Conservation (phyloP, 2,113 vertebrate species). For the Epinephelus fuscoguttatus region DNA sequence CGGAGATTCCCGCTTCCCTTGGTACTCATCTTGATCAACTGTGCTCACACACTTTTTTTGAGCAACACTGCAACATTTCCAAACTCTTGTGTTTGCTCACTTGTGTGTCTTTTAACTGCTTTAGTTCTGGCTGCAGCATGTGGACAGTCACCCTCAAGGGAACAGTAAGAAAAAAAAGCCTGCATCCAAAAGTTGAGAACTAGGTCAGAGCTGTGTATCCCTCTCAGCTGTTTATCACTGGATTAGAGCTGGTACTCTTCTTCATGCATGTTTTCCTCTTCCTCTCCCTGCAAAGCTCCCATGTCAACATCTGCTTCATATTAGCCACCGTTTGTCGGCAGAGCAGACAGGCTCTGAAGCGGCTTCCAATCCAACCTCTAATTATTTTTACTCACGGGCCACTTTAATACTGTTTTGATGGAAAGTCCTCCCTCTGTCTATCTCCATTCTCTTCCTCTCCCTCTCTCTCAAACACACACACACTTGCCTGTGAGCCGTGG, state of each 20-base stretch:
- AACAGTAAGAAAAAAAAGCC: background rate
- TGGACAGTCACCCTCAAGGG: conserved; percentile 16
- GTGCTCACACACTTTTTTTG: background rate
- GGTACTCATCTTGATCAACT: background rate
- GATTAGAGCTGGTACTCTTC: conserved; percentile 27
- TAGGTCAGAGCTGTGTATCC: conserved; percentile 56
- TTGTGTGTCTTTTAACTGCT: background rate
- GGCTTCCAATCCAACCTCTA: conserved; percentile 63
- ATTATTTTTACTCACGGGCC: conserved; percentile 68
- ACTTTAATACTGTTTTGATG: conserved; percentile 56
- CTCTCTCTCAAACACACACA: background rate
- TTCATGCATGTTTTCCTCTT: conserved; percentile 47
- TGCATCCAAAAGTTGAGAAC: conserved; percentile 54
- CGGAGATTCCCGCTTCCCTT: background rate
- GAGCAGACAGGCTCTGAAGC: conserved; percentile 45
- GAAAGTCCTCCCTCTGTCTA: conserved; percentile 31
- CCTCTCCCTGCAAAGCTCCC: conserved; percentile 46
- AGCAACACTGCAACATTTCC: background rate
- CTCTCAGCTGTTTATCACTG: conserved; percentile 60
- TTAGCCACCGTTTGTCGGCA: conserved; percentile 64
- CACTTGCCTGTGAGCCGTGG: background rate
- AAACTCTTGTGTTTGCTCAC: background rate
- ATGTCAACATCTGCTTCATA: conserved; percentile 75
- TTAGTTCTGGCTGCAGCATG: conserved; percentile 7
- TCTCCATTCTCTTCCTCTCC: conserved; percentile 13